Evolutionary conservation across 2,888 invertebrate genomes (phyloP), one percentile per base, ranked within the genome.

Genomic region (Stramonita haemastoma): DNA sequence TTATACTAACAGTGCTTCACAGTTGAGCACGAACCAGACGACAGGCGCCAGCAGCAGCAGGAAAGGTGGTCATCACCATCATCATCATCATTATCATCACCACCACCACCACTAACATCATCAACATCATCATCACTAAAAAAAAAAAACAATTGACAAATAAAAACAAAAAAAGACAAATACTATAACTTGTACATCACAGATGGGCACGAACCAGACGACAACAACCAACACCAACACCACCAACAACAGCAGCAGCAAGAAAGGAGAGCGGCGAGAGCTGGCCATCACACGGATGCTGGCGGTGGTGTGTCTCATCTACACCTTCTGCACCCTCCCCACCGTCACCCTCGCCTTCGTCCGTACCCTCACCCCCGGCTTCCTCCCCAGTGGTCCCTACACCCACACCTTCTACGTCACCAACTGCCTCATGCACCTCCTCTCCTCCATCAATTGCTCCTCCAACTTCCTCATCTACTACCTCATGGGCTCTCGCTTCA

Each of bases 401-500:
- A 60, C 66, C 86, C n/a, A 66, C 22, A 22, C 66, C 2, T 86
- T 86, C 66, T 86, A 86, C 66, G 66, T 26, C 86, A 86, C 66
- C 66, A 86, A 86, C 86, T 60, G 86, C 34, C 86, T 86, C 19
- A 86, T 86, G 86, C 86, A 86, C 34, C 29, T 86, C 22, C 34
- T 86, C 8, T 86, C 86, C 60, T 60, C 34, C 60, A 1, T 86
- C 86, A 86, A 86, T 66, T 34, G 86, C 34, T 86, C 86, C 86
- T 13, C 66, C 86, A 86, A 86, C n/a, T 86, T 86, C 86, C 8
- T 32, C 86, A 86, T 86, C 86, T 86, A 86, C 66, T 86, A 34
- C 22, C 19, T 34, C 66, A 86, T 86, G 86, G 86, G 86, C 19
- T 86, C 86, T 17, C 60, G 86, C 22, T 86, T 86, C 86, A 60